Evolutionary conservation across 2,113 vertebrate species (phyloP).

Genomic region (Cyprinodon brontotheroides): DNA sequence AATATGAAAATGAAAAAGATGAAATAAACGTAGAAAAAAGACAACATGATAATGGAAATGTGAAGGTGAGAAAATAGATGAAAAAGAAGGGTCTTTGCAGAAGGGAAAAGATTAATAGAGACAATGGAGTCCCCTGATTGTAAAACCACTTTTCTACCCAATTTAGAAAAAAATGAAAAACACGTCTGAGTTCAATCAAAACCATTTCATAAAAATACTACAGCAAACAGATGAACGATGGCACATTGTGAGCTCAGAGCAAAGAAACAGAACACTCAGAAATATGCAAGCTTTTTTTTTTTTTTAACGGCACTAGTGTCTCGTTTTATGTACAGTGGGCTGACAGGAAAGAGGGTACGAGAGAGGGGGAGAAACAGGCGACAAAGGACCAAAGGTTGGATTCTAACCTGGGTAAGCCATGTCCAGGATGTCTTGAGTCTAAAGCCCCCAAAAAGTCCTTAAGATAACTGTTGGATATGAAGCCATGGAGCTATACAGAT

Average conservation of each 20-base stretch:
- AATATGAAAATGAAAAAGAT: conserved; percentile 27
- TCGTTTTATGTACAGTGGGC: too few relatives aligned
- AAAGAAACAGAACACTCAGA: neutral
- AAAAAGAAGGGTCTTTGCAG: neutral
- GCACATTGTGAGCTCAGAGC: neutral
- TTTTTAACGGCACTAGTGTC: too few relatives aligned
- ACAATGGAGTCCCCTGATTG: neutral
- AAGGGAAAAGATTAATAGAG: conserved; percentile 3
- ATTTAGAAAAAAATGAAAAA: neutral
- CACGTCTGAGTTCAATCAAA: neutral
- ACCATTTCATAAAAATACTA: neutral
- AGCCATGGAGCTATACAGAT: too few relatives aligned
- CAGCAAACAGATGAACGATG: neutral
- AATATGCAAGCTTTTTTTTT: neutral
- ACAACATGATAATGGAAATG: conserved; percentile 26
- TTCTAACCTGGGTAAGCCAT: too few relatives aligned
- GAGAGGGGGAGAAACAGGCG: too few relatives aligned
- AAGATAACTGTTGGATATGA: too few relatives aligned
- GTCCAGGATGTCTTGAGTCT: too few relatives aligned
- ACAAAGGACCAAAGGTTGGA: too few relatives aligned
- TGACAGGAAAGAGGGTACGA: too few relatives aligned
- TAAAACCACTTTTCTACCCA: neutral
- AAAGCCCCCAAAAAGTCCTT: too few relatives aligned
- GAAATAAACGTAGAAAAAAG: neutral
- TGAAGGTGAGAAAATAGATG: conserved; percentile 1